Percentiles rank a stretch among this genome's conserved stretches.
Evolutionary conservation across 2,888 invertebrate genomes (phyloP).

Genomic region (Villa cingulata): DNA sequence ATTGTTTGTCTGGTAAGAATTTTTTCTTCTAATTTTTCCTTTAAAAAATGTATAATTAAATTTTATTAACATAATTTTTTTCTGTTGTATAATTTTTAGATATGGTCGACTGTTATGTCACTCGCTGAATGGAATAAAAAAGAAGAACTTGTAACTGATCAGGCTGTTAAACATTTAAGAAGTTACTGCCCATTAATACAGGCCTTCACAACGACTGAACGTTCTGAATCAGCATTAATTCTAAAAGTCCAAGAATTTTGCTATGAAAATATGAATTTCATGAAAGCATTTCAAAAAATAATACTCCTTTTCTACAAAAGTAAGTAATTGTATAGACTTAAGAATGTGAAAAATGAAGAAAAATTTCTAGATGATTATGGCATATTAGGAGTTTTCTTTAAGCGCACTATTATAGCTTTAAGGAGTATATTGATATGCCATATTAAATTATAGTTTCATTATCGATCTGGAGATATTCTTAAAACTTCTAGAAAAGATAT

Average conservation of each 20-base stretch:
- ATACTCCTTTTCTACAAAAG: slow-evolving; percentile 92
- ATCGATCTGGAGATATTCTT: too few relatives aligned
- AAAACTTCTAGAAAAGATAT: neutral
- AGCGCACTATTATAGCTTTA: too few relatives aligned
- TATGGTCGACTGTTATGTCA: slow-evolving; percentile 91
- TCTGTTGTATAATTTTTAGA: slow-evolving; percentile 37
- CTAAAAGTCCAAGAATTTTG: slow-evolving; percentile 94
- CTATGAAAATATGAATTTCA: slow-evolving; percentile 98
- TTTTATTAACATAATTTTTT: too few relatives aligned
- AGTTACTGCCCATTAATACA: slow-evolving; percentile 74
- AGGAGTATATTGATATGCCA: too few relatives aligned
- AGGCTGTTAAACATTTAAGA: slow-evolving; percentile 81
- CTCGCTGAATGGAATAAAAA: slow-evolving; percentile 98
- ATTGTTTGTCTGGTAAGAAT: slow-evolving; percentile 62
- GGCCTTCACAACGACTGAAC: slow-evolving; percentile 73
- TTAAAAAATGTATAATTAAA: too few relatives aligned
- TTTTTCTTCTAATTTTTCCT: too few relatives aligned
- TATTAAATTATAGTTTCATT: too few relatives aligned
- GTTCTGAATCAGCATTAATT: slow-evolving; percentile 77
- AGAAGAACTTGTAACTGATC: slow-evolving; percentile 90
- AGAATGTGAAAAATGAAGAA: too few relatives aligned
- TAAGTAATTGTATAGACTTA: slow-evolving; percentile 29
- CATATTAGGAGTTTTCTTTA: too few relatives aligned
- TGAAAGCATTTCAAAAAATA: slow-evolving; percentile 96
- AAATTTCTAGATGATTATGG: too few relatives aligned